A percentile compares a stretch with the other conserved stretches of the same genome.
Conservation (phyloP, 2,113 vertebrate genomes). For the Sula dactylatra region DNA sequence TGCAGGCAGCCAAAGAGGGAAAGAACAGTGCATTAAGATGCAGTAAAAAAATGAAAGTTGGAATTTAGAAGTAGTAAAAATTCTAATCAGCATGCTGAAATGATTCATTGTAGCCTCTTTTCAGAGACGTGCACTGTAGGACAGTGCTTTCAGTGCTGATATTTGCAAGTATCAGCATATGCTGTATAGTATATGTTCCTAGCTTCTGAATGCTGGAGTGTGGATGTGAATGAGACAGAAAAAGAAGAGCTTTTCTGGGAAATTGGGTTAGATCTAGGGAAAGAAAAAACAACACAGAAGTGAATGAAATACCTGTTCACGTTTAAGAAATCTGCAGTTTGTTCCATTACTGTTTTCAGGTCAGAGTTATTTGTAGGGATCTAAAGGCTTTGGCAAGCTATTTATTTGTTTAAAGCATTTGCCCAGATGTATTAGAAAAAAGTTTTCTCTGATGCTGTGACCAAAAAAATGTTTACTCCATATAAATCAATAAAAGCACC, state of each 20-base stretch:
- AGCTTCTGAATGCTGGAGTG: not conserved
- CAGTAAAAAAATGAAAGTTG: conserved; percentile 25
- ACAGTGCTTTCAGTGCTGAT: not conserved
- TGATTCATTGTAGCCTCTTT: conserved; percentile 28
- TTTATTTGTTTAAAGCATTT: not conserved
- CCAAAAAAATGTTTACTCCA: not conserved
- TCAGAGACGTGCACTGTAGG: not conserved
- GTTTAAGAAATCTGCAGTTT: not conserved
- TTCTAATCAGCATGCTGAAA: not conserved
- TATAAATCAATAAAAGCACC: not conserved
- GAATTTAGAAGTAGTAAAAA: conserved; percentile 44
- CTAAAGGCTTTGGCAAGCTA: not conserved
- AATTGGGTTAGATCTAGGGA: not conserved
- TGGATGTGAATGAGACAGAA: not conserved
- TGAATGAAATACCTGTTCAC: not conserved
- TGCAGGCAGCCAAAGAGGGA: not conserved
- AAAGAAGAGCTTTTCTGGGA: not conserved
- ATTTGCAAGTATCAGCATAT: conserved; percentile 29
- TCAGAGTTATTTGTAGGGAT: not conserved
- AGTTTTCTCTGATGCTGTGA: not conserved
- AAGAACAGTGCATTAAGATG: conserved; percentile 17
- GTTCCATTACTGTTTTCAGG: not conserved
- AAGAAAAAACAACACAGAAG: not conserved
- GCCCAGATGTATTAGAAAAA: not conserved
- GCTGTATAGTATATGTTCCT: not conserved